Evolutionary conservation across 2,888 invertebrate species (phyloP).

Genomic region (Anoncus sp.): DNA sequence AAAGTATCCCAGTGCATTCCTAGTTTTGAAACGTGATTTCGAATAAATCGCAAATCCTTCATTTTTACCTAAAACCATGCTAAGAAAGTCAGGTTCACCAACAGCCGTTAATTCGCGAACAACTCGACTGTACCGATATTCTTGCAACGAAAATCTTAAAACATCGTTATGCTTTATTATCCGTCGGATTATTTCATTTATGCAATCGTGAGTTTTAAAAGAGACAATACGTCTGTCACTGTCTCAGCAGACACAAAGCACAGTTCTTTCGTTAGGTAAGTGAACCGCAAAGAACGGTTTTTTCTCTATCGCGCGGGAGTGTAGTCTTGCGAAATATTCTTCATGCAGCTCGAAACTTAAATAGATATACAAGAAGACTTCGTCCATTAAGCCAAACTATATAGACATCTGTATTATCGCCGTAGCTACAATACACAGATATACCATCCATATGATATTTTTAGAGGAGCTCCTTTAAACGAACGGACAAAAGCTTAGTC

Average conservation of each 20-base stretch:
- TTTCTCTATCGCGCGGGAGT: neutral
- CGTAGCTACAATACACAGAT: neutral
- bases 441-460: constrained; percentile 31
- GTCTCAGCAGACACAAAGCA: constrained; percentile 10
- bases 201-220: neutral
- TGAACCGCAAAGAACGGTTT: constrained; percentile 27
- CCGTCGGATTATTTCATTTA: neutral
- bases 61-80: too few species aligned
- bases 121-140: neutral
- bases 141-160: neutral
- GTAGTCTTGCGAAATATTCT: constrained; percentile 38
- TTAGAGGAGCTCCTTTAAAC: constrained; percentile 38
- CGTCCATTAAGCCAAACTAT: constrained; percentile 22
- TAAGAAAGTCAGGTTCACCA: neutral
- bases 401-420: neutral
- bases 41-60: too few species aligned
- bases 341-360: constrained; percentile 21
- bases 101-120: neutral
- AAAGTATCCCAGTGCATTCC: too few species aligned
- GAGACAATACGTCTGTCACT: neutral
- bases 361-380: constrained; percentile 11
- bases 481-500: constrained; percentile 15
- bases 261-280: neutral
- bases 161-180: neutral
- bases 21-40: too few species aligned